Conservation (phyloP, 2,113 vertebrate species). For the Salvelinus namaycush region DNA sequence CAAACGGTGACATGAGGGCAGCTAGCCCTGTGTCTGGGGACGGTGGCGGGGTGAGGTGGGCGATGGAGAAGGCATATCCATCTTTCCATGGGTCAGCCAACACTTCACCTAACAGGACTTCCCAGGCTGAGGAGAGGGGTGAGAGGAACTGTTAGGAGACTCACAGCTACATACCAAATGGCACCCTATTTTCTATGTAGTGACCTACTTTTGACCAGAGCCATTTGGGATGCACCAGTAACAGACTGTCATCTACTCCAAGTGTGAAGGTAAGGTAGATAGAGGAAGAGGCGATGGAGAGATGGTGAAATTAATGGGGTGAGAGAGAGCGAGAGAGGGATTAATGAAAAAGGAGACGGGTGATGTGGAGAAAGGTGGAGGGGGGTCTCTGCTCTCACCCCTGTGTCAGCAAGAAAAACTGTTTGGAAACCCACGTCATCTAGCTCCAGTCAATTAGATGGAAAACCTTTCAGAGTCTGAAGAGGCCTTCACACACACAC, state of each 20-base stretch:
- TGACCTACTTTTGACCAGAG: background rate
- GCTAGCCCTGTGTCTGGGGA: too few species aligned
- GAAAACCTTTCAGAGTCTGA: slow-evolving; percentile 1
- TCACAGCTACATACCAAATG: background rate
- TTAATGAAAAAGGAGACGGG: too few species aligned
- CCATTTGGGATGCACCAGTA: too few species aligned
- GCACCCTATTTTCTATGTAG: background rate
- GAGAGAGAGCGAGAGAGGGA: background rate
- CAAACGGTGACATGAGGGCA: too few species aligned
- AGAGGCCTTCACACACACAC: background rate
- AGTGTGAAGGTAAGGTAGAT: background rate
- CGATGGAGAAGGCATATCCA: too few species aligned
- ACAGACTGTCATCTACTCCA: background rate
- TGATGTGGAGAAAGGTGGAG: too few species aligned
- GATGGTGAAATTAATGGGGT: background rate
- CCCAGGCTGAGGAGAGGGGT: too few species aligned
- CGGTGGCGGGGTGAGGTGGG: too few species aligned
- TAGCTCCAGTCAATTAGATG: slow-evolving; percentile 14
- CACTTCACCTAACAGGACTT: too few species aligned
- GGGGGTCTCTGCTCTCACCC: too few species aligned
- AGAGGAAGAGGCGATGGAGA: background rate
- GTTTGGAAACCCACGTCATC: slow-evolving; percentile 8
- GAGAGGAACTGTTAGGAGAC: background rate
- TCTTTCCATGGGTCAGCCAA: too few species aligned
- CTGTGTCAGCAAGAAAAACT: background rate